Base-by-base conservation (phyloP, 2,797 vertebrate species). In the Manis pentadactyla region DNA sequence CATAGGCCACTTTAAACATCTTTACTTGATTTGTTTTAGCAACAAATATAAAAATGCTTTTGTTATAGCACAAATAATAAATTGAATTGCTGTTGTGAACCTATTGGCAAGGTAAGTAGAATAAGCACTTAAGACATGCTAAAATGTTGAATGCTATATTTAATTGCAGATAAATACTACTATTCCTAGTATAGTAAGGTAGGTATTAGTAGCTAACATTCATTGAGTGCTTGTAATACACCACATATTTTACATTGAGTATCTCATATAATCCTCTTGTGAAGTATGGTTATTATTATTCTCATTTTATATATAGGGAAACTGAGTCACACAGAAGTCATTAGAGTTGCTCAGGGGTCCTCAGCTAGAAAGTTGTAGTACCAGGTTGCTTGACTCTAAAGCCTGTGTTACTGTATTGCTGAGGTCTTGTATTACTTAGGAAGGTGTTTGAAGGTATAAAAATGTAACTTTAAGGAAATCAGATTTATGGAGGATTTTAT, bases 11-110 rank as follows among this genome's bases (percentile, higher is more conserved):
- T 85, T 94, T 89, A 79, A 79, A 51, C 18, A 81, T 14, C 8
- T 90, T 63, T 81, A 61, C 14, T 64, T 92, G 39, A 94, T 92
- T 96, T 92, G 34, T 84, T 87, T 94, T 85, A 49, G 46, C 89
- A 85, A 42, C 49, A 88, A 55, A 61, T 79, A 39, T 79, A 71
- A 84, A 79, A 85, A 73, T 53, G 6, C 39, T 64, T 75, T 87
- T 83, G 74, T 89, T 90, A 34, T 17, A 66, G 57, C 42, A 34
- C 17, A 81, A 61, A 57, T 64, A 64, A 66, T 87, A 78, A 66
- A 37, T 68, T 77, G 42, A 85, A 63, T 74, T 93, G 29, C 17
- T 57, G 12, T 53, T 86, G 29, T 66, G 29, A 87, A 49, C 19
- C 57, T 87, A 5, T 34, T 91, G 75, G 82, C 49, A 93, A 27